Conservation (phyloP, 2,113 vertebrate species). For the Notiomystis cincta region DNA sequence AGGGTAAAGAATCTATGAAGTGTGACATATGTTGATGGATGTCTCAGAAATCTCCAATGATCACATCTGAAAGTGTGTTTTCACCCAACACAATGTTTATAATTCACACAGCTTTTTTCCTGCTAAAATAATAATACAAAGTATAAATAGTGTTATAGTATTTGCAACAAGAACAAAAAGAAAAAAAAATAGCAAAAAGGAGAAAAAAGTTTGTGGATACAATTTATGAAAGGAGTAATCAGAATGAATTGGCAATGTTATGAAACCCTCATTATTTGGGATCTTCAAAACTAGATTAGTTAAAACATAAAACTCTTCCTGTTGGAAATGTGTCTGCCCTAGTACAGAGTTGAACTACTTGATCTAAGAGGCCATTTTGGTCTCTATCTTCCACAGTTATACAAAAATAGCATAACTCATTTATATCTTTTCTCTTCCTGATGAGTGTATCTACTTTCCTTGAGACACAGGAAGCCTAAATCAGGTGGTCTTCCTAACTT, state of each 20-base stretch:
- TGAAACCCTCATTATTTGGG: not conserved
- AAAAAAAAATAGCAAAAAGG: not conserved
- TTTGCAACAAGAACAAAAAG: not conserved
- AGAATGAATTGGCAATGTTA: not conserved
- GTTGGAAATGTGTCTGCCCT: not conserved
- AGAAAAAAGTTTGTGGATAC: not conserved
- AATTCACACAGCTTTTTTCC: not conserved
- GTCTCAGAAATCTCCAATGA: not conserved
- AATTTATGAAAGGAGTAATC: not conserved
- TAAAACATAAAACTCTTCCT: not conserved
- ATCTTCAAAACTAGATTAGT: not conserved
- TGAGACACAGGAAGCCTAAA: conserved; percentile 15
- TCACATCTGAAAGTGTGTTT: not conserved
- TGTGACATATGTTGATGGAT: conserved; percentile 10
- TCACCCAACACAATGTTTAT: not conserved
- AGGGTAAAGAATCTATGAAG: conserved; percentile 12
- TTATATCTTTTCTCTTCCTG: not conserved
- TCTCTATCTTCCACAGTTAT: not conserved
- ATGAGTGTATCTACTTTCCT: not conserved
- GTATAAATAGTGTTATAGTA: not conserved
- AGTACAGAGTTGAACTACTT: not conserved
- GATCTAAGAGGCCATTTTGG: not conserved
- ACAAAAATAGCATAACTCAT: not conserved
- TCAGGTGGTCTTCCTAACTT: not conserved
- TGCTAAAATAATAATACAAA: not conserved